Evolutionary conservation across 2,888 invertebrate genomes (phyloP).

Genomic region (Margaritifera margaritifera): DNA sequence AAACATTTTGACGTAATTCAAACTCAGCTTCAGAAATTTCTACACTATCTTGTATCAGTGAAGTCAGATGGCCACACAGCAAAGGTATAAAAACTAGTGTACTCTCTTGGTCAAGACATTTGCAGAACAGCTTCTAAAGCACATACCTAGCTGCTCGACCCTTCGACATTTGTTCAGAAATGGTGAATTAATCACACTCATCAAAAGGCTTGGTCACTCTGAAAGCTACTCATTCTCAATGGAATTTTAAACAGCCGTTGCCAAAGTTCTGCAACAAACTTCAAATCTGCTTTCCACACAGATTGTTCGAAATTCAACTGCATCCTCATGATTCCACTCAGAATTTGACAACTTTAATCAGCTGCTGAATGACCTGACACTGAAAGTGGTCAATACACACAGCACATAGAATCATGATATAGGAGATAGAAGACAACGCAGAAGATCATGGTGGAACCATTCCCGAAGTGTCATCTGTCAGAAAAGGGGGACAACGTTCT

Average conservation of each 20-base stretch:
- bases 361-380: slow-evolving; percentile 32
- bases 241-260: slow-evolving; percentile 36
- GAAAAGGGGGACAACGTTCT: no score
- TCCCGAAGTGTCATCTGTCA: no score
- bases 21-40: slow-evolving; percentile 3
- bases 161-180: slow-evolving; percentile 29
- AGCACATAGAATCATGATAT: slow-evolving; percentile 51
- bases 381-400: slow-evolving; percentile 38
- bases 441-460: no score
- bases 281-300: slow-evolving; percentile 34
- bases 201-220: slow-evolving; percentile 33
- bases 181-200: slow-evolving; percentile 16
- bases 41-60: slow-evolving; percentile 14
- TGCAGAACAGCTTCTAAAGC: slow-evolving; percentile 36
- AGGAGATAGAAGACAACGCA: slow-evolving; percentile 22
- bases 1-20: slow-evolving; percentile 2
- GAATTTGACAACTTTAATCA: slow-evolving; percentile 50
- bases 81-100: slow-evolving; percentile 15
- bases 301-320: slow-evolving; percentile 29
- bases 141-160: slow-evolving; percentile 27
- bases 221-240: slow-evolving; percentile 31
- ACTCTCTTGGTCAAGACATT: slow-evolving; percentile 32
- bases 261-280: slow-evolving; percentile 27
- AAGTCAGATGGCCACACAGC: slow-evolving; percentile 2
- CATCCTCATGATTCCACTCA: slow-evolving; percentile 38